These are phyloP conservation scores for Sebastes hubbsi DNA, from an alignment of 2,797 vertebrate genomes.

Conservation along the genomic window DNA sequence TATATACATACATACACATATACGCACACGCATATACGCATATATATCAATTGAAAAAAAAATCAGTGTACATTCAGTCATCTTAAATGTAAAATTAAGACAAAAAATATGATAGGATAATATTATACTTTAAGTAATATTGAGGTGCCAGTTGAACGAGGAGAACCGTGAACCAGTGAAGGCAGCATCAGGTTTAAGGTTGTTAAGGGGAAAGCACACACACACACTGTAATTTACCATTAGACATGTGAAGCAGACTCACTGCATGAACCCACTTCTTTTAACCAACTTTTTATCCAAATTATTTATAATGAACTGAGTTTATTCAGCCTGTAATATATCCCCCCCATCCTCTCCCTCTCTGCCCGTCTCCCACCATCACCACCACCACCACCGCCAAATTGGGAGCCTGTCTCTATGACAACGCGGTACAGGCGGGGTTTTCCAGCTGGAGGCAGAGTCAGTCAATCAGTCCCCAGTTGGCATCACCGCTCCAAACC, in stretches of 20 bases:
- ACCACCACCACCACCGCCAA: neutral
- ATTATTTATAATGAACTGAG: neutral
- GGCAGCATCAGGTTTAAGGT: conserved; percentile 6
- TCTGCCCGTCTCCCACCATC: conserved; percentile 13
- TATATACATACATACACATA: too few relatives aligned
- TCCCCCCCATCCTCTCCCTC: neutral
- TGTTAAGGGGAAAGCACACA: neutral
- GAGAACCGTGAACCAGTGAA: neutral
- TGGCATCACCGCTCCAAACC: conserved; percentile 57
- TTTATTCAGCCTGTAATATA: neutral
- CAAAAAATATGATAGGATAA: too few relatives aligned
- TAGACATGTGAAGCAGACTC: neutral
- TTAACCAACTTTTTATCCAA: neutral
- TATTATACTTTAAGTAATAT: too few relatives aligned
- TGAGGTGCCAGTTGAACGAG: neutral
- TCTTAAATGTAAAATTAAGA: too few relatives aligned
- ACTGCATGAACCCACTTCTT: neutral
- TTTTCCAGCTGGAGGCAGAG: conserved; percentile 64
- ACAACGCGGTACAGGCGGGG: conserved; percentile 80
- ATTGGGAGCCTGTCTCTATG: conserved; percentile 78
- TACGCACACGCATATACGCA: too few relatives aligned
- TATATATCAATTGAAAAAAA: too few relatives aligned
- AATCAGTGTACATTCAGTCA: too few relatives aligned
- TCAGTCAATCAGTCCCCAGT: conserved; percentile 38
- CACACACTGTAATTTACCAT: neutral